Percentiles rank a stretch among this genome's conserved stretches.
These are phyloP conservation scores for Mirounga angustirostris DNA, from an alignment of 2,113 vertebrate species.

Conservation along the genomic window DNA sequence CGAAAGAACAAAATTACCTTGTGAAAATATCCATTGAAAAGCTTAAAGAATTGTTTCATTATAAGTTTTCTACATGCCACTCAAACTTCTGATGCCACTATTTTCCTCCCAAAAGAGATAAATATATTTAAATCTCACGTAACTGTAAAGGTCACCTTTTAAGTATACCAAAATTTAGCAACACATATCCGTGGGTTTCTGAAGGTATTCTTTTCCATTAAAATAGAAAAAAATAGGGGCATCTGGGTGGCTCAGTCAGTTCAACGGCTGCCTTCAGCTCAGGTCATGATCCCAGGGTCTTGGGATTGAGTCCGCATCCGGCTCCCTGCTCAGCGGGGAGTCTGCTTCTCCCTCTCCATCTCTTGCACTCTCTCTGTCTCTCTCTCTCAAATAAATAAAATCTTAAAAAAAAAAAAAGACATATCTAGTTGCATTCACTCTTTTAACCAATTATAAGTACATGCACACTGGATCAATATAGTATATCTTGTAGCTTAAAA, in stretches of 20 bases:
- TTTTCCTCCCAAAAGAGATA: conserved; percentile 41
- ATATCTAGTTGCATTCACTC: neutral
- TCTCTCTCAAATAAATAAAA: neutral
- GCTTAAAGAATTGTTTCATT: conserved; percentile 37
- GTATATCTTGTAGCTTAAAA: conserved; percentile 32
- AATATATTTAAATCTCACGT: conserved; percentile 29
- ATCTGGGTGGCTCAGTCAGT: no score
- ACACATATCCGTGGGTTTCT: neutral
- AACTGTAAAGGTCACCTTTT: conserved; percentile 33
- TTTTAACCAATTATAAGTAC: conserved; percentile 38
- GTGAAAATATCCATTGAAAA: neutral
- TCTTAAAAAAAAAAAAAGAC: neutral
- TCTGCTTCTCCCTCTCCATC: no score
- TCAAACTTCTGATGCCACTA: neutral
- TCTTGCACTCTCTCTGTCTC: no score
- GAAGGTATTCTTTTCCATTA: neutral
- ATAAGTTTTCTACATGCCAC: conserved; percentile 30
- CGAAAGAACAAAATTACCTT: conserved; percentile 23
- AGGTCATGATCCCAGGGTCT: no score
- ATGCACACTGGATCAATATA: neutral
- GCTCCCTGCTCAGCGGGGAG: no score
- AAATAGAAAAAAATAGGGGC: neutral
- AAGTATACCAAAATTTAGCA: conserved; percentile 25
- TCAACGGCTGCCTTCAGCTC: no score
- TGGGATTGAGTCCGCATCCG: no score